These are phyloP conservation scores for Aphrophora alni DNA, from an alignment of 2,888 invertebrate species.

Conservation along the genomic window DNA sequence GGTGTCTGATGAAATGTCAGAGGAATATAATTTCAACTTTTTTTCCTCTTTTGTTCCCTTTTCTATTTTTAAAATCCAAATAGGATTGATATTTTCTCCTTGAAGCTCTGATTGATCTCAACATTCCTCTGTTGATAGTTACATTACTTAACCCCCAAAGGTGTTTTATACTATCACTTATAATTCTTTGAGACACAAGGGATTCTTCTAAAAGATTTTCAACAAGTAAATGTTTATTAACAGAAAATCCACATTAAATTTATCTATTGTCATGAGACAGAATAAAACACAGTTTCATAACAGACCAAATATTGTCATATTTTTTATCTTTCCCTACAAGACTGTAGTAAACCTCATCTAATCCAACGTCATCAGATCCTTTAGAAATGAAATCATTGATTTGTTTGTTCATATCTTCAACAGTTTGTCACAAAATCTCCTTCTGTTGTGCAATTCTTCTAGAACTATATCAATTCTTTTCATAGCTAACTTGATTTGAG, in stretches of 20 bases:
- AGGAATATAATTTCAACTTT: too few species aligned
- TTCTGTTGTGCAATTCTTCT: not conserved
- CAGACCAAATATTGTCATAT: not conserved
- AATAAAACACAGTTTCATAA: not conserved
- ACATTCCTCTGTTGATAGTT: not conserved
- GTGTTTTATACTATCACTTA: not conserved
- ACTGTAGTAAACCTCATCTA: not conserved
- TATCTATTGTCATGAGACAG: not conserved
- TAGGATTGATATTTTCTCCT: constrained; percentile 59
- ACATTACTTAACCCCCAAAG: constrained; percentile 50
- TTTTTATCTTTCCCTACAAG: not conserved
- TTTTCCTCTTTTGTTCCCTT: too few species aligned
- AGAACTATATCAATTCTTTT: not conserved
- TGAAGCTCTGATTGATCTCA: not conserved
- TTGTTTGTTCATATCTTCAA: not conserved
- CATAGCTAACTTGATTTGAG: not conserved
- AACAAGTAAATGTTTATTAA: not conserved
- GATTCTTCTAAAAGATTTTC: not conserved
- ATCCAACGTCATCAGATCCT: not conserved
- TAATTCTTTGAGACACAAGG: not conserved
- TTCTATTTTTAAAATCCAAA: too few species aligned
- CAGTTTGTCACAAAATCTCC: not conserved
- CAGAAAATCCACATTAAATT: not conserved
- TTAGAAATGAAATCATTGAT: not conserved
- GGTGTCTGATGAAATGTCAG: too few species aligned